These are phyloP conservation scores for Myotis lucifugus DNA, from an alignment of 2,113 vertebrate species.

Conservation along the genomic window DNA sequence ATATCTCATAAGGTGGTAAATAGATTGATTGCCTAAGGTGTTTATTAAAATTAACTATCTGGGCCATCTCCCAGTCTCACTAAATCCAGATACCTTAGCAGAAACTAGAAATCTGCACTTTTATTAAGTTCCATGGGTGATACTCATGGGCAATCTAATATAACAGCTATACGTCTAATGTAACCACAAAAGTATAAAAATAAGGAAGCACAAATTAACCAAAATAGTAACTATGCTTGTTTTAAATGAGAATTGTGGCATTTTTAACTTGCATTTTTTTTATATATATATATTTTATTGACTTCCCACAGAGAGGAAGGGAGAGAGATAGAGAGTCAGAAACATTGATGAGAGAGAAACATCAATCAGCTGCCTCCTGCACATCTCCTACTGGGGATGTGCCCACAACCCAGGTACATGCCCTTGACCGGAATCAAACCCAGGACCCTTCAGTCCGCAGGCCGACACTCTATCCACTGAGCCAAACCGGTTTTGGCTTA, in stretches of 20 bases:
- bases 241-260: slow-evolving; percentile 1
- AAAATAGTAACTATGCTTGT: neutral
- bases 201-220: neutral
- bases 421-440: no score
- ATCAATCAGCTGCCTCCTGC: no score
- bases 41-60: neutral
- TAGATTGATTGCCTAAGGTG: neutral
- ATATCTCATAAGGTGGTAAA: neutral
- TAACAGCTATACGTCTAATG: neutral
- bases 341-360: no score
- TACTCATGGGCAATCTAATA: neutral
- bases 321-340: no score
- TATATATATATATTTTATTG: no score
- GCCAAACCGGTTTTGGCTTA: no score
- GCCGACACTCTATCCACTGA: no score
- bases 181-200: neutral
- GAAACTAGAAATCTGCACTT: neutral
- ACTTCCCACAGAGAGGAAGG: no score
- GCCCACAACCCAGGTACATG: no score
- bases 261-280: neutral
- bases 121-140: neutral
- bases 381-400: no score
- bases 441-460: no score
- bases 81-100: neutral
- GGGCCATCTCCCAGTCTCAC: neutral